phyloP scores from a whole-genome alignment of 1,140 invertebrate genomes.

The Elysia chlorotica region DNA sequence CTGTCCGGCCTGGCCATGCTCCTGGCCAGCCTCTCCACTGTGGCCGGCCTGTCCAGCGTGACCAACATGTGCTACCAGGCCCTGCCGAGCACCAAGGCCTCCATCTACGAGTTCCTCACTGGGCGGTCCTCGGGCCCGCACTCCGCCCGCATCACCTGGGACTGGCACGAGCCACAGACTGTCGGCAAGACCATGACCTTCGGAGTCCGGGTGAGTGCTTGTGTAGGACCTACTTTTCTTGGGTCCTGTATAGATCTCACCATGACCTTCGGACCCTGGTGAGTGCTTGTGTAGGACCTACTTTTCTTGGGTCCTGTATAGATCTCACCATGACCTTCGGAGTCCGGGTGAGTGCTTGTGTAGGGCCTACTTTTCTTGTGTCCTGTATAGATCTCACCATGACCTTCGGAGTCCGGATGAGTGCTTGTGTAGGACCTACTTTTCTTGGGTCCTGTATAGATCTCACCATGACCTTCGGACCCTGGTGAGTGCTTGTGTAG shows the following conservation, averaged over 20 bases:
- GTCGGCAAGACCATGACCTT: constrained; percentile 91
- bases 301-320: too few species aligned
- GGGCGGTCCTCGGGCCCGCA: constrained; percentile 87
- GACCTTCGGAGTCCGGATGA: constrained; percentile 81
- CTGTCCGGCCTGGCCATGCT: constrained; percentile 30
- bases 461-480: too few species aligned
- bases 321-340: too few species aligned
- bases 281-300: too few species aligned
- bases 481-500: too few species aligned
- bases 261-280: too few species aligned
- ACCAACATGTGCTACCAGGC: constrained; percentile 26
- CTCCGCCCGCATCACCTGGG: constrained; percentile 81
- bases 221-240: too few species aligned
- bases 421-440: too few species aligned
- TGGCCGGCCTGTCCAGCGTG: background rate
- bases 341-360: too few species aligned
- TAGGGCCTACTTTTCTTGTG: background rate
- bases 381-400: constrained; percentile 66
- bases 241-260: too few species aligned
- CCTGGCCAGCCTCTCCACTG: constrained; percentile 22
- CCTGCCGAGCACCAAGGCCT: constrained; percentile 32
- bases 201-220: constrained; percentile 71
- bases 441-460: too few species aligned
- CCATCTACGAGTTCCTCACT: constrained; percentile 86
- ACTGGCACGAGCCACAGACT: constrained; percentile 84